phyloP scores from a whole-genome alignment of 2,797 vertebrate species.

The Heteromormyrus szaboi region DNA sequence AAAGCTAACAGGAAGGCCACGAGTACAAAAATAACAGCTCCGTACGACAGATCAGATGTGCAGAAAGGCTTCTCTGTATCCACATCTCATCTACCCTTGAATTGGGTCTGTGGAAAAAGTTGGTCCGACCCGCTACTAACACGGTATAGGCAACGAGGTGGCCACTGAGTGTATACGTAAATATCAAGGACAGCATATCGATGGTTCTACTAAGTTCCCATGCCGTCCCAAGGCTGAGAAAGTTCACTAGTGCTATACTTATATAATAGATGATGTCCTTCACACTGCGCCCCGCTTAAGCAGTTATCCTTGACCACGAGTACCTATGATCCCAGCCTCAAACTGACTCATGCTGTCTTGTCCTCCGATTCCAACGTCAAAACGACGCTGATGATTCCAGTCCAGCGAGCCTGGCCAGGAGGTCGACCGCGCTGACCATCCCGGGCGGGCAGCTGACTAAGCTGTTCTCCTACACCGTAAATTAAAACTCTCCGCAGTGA shows the following conservation, averaged over 20 bases:
- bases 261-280: background rate
- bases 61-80: background rate
- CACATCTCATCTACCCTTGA: background rate
- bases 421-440: background rate
- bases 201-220: background rate
- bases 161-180: background rate
- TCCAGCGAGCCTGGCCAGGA: background rate
- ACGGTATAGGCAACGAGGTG: background rate
- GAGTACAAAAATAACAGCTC: background rate
- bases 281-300: background rate
- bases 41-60: background rate
- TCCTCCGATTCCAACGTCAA: background rate
- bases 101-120: background rate
- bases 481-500: constrained; percentile 7
- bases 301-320: background rate
- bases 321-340: background rate
- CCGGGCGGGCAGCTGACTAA: constrained; percentile 1
- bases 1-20: background rate
- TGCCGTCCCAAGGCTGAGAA: background rate
- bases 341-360: background rate
- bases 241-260: background rate
- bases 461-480: background rate
- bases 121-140: background rate
- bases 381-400: background rate
- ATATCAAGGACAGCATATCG: background rate